Conservation (phyloP, 2,797 vertebrate species). For the Macroramphosus scolopax region DNA sequence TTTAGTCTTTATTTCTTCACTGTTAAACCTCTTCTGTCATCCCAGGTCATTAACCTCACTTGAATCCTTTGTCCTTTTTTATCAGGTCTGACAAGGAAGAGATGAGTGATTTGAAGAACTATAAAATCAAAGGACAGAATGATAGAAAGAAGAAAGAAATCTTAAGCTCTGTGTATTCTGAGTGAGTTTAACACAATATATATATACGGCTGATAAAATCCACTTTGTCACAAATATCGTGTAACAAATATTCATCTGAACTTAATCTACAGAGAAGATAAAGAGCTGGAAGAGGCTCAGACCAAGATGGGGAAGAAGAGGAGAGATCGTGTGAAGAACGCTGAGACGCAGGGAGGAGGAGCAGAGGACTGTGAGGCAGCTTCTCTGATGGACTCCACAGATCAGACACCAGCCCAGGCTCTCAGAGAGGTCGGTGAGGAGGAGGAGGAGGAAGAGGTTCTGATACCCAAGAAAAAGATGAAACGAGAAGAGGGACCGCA, state of each 20-base stretch:
- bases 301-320: slow-evolving; percentile 73
- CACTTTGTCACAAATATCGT: no score
- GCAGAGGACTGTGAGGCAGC: background rate
- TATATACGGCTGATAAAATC: background rate
- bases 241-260: background rate
- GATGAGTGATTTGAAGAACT: slow-evolving; percentile 78
- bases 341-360: slow-evolving; percentile 18
- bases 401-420: slow-evolving; percentile 11
- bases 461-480: slow-evolving; percentile 70
- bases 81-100: slow-evolving; percentile 86
- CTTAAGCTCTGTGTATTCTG: slow-evolving; percentile 77
- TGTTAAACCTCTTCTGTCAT: background rate
- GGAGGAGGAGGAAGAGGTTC: slow-evolving; percentile 48
- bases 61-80: rapidly evolving
- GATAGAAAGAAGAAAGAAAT: slow-evolving; percentile 80
- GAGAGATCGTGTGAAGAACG: slow-evolving; percentile 54
- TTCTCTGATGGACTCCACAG: slow-evolving; percentile 1
- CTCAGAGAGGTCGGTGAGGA: slow-evolving; percentile 28
- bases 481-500: slow-evolving; percentile 39
- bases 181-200: slow-evolving; percentile 64
- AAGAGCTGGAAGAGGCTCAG: slow-evolving; percentile 44
- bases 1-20: no score
- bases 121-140: slow-evolving; percentile 79
- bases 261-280: slow-evolving; percentile 48
- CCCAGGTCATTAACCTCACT: rapidly evolving